Conservation (phyloP, 1,140 invertebrate genomes). For the Solenopsis invicta region DNA sequence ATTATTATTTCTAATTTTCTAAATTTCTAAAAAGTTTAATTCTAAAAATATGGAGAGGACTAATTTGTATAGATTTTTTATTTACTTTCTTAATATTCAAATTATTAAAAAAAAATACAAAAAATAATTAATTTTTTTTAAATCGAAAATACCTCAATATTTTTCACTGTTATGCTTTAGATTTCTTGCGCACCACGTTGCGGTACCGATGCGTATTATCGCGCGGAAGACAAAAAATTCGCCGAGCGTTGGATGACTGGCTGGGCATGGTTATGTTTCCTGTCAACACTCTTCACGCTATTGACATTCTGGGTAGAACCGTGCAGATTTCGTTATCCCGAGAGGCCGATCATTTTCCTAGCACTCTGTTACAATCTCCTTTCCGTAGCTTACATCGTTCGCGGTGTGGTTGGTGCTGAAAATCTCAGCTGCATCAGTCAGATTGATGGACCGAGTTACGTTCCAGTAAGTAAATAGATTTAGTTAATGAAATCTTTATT, state of each 20-base stretch:
- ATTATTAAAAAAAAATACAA: too few species aligned
- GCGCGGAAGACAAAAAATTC: constrained; percentile 91
- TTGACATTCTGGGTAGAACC: constrained; percentile 96
- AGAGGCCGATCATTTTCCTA: constrained; percentile 94
- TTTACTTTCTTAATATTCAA: too few species aligned
- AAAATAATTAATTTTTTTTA: neutral
- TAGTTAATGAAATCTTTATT: neutral
- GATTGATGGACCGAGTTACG: constrained; percentile 85
- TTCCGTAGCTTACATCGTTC: constrained; percentile 90
- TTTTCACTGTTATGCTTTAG: constrained; percentile 69
- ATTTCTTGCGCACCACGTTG: constrained; percentile 89
- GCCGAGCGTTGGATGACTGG: constrained; percentile 94
- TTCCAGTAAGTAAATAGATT: constrained; percentile 85
- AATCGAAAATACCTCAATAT: neutral
- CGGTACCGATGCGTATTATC: constrained; percentile 91
- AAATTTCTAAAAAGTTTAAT: too few species aligned
- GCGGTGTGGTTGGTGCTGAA: constrained; percentile 90
- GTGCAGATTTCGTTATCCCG: constrained; percentile 93
- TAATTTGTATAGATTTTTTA: too few species aligned
- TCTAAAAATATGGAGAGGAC: too few species aligned
- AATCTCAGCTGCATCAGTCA: constrained; percentile 88
- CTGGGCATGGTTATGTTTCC: constrained; percentile 94
- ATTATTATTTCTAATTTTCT: too few species aligned
- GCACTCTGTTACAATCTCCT: constrained; percentile 94
- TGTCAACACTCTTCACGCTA: constrained; percentile 94